Conservation (phyloP, 92 coral and sea anemone genomes). For the Phymanthus crucifer region DNA sequence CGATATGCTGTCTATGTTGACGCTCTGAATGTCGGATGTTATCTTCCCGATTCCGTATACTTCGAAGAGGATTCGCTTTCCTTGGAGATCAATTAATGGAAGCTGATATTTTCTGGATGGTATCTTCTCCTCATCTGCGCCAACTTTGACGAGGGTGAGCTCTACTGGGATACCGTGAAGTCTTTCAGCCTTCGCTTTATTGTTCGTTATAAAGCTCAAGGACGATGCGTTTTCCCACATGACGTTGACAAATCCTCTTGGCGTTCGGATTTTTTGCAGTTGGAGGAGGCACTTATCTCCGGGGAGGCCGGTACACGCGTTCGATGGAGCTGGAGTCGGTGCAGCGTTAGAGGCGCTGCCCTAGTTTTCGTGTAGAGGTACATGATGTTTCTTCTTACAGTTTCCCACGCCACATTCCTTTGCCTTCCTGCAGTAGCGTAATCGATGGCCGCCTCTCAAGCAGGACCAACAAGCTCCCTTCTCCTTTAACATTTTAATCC, state of each 20-base stretch:
- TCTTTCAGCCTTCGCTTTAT: slow-evolving; percentile 33
- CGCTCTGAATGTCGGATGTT: slow-evolving; percentile 52
- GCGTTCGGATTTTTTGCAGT: not conserved
- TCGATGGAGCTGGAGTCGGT: too few species aligned
- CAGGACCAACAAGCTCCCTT: slow-evolving; percentile 31
- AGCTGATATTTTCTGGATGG: too few species aligned
- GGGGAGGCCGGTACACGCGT: not conserved
- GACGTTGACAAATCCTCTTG: not conserved
- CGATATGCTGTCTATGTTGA: slow-evolving; percentile 39
- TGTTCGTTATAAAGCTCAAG: slow-evolving; percentile 35
- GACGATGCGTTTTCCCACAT: slow-evolving; percentile 44
- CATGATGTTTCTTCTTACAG: slow-evolving; percentile 18
- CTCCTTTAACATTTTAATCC: not conserved
- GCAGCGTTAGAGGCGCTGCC: not conserved
- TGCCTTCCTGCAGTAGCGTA: not conserved
- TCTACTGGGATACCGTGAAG: slow-evolving; percentile 26
- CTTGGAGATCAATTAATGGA: slow-evolving; percentile 54
- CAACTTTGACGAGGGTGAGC: slow-evolving; percentile 20
- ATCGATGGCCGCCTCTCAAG: slow-evolving; percentile 7
- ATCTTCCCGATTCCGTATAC: slow-evolving; percentile 51
- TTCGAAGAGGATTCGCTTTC: slow-evolving; percentile 39
- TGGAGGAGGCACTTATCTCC: slow-evolving; percentile 12
- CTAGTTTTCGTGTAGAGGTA: slow-evolving; percentile 1
- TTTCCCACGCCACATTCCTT: not conserved
- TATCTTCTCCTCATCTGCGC: not conserved